Evolutionary conservation across 2,888 invertebrate species (phyloP).

Genomic region (Hipparchia semele): DNA sequence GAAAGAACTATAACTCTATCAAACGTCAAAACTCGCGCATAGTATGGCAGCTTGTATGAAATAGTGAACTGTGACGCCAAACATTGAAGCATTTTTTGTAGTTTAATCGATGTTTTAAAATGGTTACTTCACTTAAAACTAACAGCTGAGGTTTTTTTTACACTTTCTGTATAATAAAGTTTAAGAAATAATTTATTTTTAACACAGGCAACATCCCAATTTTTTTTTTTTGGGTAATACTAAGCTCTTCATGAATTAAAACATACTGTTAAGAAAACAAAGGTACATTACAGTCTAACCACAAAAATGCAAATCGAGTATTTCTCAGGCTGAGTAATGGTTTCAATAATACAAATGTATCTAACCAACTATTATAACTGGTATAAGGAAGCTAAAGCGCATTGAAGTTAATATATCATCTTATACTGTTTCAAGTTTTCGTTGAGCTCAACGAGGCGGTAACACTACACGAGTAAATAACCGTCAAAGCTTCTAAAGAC

Average conservation of each 20-base stretch:
- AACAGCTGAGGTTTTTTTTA: too few species aligned
- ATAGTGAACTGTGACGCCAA: too few species aligned
- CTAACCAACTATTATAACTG: conserved; percentile 48
- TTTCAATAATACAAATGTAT: conserved; percentile 50
- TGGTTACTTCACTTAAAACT: too few species aligned
- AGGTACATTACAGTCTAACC: conserved; percentile 36
- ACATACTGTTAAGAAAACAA: conserved; percentile 24
- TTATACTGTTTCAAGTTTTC: conserved; percentile 46
- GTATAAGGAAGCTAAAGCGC: conserved; percentile 57
- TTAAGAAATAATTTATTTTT: too few species aligned
- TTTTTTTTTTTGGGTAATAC: background rate
- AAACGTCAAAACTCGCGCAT: too few species aligned
- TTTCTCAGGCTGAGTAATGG: conserved; percentile 47
- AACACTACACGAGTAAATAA: background rate
- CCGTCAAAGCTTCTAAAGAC: too few species aligned
- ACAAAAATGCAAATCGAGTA: conserved; percentile 38
- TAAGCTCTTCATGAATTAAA: conserved; percentile 23
- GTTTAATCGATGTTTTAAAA: too few species aligned
- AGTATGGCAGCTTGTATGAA: too few species aligned
- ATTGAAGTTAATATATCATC: conserved; percentile 49
- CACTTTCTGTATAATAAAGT: too few species aligned
- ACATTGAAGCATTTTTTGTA: too few species aligned
- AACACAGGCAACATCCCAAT: too few species aligned
- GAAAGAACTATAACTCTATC: too few species aligned
- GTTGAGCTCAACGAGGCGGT: conserved; percentile 76